Base-by-base conservation (phyloP, 1,140 invertebrate genomes). In the Hermatobates lingyangjiaoensis region DNA sequence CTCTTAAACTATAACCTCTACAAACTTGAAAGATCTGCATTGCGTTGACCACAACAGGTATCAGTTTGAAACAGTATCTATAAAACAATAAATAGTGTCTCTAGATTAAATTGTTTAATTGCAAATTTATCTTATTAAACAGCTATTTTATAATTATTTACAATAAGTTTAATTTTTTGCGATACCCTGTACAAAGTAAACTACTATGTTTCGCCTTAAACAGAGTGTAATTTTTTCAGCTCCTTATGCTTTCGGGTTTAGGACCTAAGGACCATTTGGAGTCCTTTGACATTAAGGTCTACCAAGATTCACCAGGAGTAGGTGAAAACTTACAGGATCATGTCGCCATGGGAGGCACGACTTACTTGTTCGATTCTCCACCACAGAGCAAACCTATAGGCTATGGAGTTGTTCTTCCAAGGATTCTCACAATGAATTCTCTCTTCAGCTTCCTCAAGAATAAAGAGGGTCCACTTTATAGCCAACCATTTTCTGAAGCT, bases 281-380 rank as follows among this genome's bases (percentile, higher is more conserved):
- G 0, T 56, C 66, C 10, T 56, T 76, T 7, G 70, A 71, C n/a
- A 79, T 87, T 20, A 54, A 61, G 4, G 55, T 71, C 5, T 42
- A 72, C 1, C 60, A 70, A 1, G 64, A 81, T 61, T 63, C 78
- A 27, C 77, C 83, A 0, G 81, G 81, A 0, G 86, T 91, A 0
- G 87, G 87, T 0, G 61, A 73, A 51, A 90, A 90, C 67, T 67
- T 91, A 3, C 83, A 83, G 63, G 81, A 84, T 63, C 82, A 85
- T 58, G 70, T 81, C 0, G 79, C 79, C 1, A 74, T 81, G 53
- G 72, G 70, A 0, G 74, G 73, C 1, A 68, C 74, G 54, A 71
- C 66, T 0, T 82, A 74, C 56, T 60, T 78, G 1, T 64, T 74
- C 46, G 64, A 71, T 34, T 61, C 64, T 12, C 69, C 71, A 0